Evolutionary conservation across 1,140 invertebrate species (phyloP).

Genomic region (Mercenaria mercenaria): DNA sequence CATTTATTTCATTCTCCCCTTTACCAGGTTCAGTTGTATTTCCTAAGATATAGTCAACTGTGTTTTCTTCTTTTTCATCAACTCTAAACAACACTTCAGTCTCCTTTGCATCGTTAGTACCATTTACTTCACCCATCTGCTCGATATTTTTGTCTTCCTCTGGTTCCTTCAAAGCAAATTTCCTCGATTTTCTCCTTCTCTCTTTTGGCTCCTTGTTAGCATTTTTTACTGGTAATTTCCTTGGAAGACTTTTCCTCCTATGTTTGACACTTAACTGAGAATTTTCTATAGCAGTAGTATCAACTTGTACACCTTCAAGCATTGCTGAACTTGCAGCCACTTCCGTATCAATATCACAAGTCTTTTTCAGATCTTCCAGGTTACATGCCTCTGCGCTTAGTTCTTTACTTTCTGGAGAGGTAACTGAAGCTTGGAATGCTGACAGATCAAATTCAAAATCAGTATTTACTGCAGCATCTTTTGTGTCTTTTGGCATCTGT

Average conservation of each 20-base stretch:
- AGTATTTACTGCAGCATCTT: slow-evolving; percentile 47
- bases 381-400: neutral
- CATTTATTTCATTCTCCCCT: neutral
- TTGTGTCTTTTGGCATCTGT: neutral
- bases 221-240: slow-evolving; percentile 43
- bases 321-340: neutral
- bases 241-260: slow-evolving; percentile 56
- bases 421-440: neutral
- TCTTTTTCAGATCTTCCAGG: neutral
- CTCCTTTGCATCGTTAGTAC: neutral
- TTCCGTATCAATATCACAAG: neutral
- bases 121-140: neutral
- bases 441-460: slow-evolving; percentile 46
- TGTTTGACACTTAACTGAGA: neutral
- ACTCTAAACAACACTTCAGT: neutral
- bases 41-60: neutral
- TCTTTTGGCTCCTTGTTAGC: neutral
- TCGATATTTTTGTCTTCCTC: neutral
- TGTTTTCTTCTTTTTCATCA: slow-evolving; percentile 8
- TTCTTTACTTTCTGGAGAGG: neutral
- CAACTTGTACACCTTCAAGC: neutral
- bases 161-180: neutral
- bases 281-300: neutral
- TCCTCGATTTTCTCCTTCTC: slow-evolving; percentile 15
- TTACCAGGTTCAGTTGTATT: neutral